A percentile compares a stretch with the other conserved stretches of the same genome.
phyloP scores from a whole-genome alignment of 2,113 vertebrate genomes.

The Nothoprocta pentlandii region DNA sequence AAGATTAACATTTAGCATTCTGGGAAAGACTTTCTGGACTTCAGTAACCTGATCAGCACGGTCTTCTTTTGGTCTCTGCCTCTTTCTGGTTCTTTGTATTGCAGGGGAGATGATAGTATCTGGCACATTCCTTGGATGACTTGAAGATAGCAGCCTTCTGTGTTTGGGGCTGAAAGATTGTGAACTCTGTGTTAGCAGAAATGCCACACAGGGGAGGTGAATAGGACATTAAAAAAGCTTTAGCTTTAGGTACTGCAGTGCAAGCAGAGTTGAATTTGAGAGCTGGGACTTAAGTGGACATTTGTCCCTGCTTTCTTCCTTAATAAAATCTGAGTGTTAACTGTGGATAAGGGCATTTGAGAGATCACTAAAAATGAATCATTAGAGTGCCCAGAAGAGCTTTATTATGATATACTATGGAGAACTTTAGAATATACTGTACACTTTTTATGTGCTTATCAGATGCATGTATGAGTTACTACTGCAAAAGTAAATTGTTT shows the following conservation, averaged over 20 bases:
- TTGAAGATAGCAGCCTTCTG: slow-evolving; percentile 83
- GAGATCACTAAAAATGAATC: slow-evolving; percentile 85
- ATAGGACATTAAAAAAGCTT: slow-evolving; percentile 82
- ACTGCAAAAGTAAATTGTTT: slow-evolving; percentile 50
- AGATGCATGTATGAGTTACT: slow-evolving; percentile 31
- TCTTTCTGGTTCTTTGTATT: slow-evolving; percentile 83
- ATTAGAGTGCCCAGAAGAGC: slow-evolving; percentile 79
- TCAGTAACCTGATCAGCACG: slow-evolving; percentile 77
- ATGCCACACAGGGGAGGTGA: slow-evolving; percentile 81
- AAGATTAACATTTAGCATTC: slow-evolving; percentile 78
- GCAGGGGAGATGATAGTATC: slow-evolving; percentile 90
- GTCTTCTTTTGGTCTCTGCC: slow-evolving; percentile 70
- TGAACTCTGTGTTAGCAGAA: slow-evolving; percentile 82
- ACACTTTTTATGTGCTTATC: slow-evolving; percentile 58
- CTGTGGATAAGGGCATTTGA: slow-evolving; percentile 81
- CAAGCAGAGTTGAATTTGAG: slow-evolving; percentile 82
- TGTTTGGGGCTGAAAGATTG: slow-evolving; percentile 82
- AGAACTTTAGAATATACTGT: slow-evolving; percentile 71
- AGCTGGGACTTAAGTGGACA: slow-evolving; percentile 83
- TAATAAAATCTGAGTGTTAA: slow-evolving; percentile 85
- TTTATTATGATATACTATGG: slow-evolving; percentile 79
- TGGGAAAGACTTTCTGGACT: slow-evolving; percentile 76
- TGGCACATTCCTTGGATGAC: slow-evolving; percentile 93
- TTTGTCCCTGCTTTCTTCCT: slow-evolving; percentile 82
- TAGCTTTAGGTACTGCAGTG: slow-evolving; percentile 76